These are phyloP conservation scores for Eustalomyia histrio DNA, from an alignment of 2,888 invertebrate species.

Conservation along the genomic window DNA sequence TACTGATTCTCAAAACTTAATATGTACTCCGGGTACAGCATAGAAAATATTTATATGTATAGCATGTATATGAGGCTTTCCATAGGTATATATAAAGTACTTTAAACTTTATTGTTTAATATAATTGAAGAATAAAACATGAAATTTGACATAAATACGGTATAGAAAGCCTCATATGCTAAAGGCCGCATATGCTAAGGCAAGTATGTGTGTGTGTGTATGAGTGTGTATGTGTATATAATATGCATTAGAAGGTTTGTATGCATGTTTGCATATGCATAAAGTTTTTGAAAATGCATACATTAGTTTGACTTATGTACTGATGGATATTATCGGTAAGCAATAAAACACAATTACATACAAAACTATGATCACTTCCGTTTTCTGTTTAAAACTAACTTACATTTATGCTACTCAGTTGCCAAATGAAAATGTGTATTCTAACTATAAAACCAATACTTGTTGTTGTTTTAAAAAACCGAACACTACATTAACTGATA, in stretches of 20 bases:
- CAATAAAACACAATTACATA: background rate
- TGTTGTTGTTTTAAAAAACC: background rate
- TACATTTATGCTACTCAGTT: background rate
- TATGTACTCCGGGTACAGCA: background rate
- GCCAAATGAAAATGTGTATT: background rate
- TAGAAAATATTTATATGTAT: too few species aligned
- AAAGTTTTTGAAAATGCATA: background rate
- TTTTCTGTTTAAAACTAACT: background rate
- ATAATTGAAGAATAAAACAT: too few species aligned
- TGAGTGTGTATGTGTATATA: too few species aligned
- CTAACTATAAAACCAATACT: background rate
- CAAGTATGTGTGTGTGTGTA: too few species aligned
- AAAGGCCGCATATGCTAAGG: background rate
- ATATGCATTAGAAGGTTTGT: background rate
- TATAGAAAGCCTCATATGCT: background rate
- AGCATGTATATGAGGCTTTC: background rate
- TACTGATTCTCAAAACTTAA: conserved; percentile 3
- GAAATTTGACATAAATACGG: too few species aligned
- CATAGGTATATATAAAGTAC: too few species aligned
- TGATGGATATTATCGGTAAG: background rate
- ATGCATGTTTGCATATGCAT: background rate
- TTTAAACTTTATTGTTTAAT: too few species aligned
- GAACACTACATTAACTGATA: background rate
- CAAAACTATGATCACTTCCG: conserved; percentile 18
- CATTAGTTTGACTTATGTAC: background rate